Conservation (phyloP, 2,797 vertebrate genomes). For the Diplodus sargus region DNA sequence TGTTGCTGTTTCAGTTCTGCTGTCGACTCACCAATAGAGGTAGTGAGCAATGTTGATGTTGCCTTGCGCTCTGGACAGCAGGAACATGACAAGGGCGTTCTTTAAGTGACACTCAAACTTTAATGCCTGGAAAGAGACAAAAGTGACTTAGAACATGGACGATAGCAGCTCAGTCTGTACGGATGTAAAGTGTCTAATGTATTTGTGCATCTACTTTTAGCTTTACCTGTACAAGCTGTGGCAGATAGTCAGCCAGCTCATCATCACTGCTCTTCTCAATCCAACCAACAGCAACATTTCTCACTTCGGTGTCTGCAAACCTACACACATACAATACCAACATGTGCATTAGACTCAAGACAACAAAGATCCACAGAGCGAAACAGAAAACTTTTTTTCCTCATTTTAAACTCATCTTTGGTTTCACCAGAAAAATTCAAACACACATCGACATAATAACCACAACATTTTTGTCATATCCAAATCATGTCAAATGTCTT, state of each 20-base stretch:
- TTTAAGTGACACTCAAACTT: constrained; percentile 96
- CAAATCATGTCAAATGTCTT: not conserved
- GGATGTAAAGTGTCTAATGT: not conserved
- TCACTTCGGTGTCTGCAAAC: constrained; percentile 95
- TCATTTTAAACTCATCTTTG: not conserved
- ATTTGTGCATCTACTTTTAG: not conserved
- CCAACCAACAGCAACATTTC: constrained; percentile 91
- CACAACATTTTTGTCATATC: not conserved
- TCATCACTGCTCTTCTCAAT: constrained; percentile 93
- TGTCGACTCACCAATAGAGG: constrained; percentile 92
- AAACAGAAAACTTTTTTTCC: not conserved
- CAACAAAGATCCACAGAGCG: not conserved
- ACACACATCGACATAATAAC: not conserved
- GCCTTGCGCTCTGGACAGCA: constrained; percentile 92
- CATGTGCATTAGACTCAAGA: constrained; percentile 8
- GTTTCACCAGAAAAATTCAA: not conserved
- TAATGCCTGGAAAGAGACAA: constrained; percentile 85
- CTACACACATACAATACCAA: constrained; percentile 70
- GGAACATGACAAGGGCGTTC: constrained; percentile 90
- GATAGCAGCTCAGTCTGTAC: not conserved
- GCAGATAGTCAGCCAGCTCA: constrained; percentile 94
- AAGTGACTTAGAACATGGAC: not conserved
- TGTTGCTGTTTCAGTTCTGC: not conserved
- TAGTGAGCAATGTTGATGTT: constrained; percentile 94
- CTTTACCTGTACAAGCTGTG: constrained; percentile 95